Conservation (phyloP, 2,797 vertebrate genomes). For the Melanotaenia nigrans region DNA sequence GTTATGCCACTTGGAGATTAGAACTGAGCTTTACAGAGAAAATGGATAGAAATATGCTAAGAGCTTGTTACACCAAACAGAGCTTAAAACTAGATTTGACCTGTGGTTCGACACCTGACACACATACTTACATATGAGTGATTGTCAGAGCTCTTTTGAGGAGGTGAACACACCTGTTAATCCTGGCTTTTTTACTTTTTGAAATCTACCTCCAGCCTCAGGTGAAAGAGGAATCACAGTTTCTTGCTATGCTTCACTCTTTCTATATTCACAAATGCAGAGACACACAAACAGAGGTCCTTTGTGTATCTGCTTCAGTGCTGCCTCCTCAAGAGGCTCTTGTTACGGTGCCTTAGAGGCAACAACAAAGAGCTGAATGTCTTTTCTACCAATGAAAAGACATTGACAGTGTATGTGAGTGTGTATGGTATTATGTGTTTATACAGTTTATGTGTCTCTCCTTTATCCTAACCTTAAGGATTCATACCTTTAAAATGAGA, state of each 20-base stretch:
- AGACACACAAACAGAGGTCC: conserved; percentile 48
- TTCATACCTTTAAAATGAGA: neutral
- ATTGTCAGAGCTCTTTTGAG: conserved; percentile 16
- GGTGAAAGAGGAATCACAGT: conserved; percentile 40
- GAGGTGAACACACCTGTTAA: neutral
- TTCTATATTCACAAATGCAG: conserved; percentile 19
- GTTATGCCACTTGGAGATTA: conserved; percentile 33
- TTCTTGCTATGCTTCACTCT: conserved; percentile 37
- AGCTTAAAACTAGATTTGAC: conserved; percentile 9
- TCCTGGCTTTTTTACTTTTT: conserved; percentile 14
- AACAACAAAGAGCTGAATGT: conserved; percentile 78
- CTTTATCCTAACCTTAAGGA: neutral
- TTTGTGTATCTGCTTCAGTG: conserved; percentile 72
- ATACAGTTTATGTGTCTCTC: neutral
- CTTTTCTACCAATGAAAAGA: conserved; percentile 48
- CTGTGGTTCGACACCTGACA: conserved; percentile 1
- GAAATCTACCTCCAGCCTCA: conserved; percentile 28
- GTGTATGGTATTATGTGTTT: neutral
- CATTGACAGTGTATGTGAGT: conserved; percentile 31
- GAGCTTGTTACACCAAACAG: conserved; percentile 1
- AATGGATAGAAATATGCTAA: conserved; percentile 45
- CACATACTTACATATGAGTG: conserved; percentile 9
- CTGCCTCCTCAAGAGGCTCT: conserved; percentile 67
- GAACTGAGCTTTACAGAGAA: conserved; percentile 29
- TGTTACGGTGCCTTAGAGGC: conserved; percentile 67